Conservation (phyloP, 2,797 vertebrate species). For the Columba guinea region DNA sequence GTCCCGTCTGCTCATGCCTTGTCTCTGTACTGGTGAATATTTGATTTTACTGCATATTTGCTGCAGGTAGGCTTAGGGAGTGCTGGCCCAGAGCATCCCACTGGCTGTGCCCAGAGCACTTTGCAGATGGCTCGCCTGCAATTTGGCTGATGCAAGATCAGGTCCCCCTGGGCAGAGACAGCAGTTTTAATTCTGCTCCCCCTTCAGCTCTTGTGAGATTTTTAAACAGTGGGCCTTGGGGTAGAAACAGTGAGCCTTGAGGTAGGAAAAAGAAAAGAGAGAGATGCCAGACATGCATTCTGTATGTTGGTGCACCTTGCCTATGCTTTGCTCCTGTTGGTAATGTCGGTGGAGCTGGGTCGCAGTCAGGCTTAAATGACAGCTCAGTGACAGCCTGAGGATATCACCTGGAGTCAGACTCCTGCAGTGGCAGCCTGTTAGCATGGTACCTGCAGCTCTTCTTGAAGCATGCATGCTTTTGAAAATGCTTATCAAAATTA, state of each 20-base stretch:
- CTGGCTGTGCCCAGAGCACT: not conserved
- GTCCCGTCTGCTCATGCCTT: not conserved
- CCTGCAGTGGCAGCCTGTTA: not conserved
- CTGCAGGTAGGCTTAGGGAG: not conserved
- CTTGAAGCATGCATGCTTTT: not conserved
- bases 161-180: not conserved
- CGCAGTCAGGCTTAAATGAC: not conserved
- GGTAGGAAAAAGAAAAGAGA: not conserved
- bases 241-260: not conserved
- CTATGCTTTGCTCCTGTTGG: not conserved
- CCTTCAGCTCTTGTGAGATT: not conserved
- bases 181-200: not conserved
- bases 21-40: not conserved
- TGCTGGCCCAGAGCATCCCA: not conserved
- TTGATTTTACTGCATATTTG: fast-evolving
- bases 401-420: not conserved
- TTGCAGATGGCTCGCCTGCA: not conserved
- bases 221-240: not conserved
- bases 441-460: not conserved
- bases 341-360: not conserved
- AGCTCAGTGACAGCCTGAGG: not conserved
- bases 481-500: not conserved
- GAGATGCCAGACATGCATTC: not conserved
- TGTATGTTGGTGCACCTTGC: not conserved
- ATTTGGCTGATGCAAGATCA: not conserved